Percentiles rank a stretch among this genome's conserved stretches.
These are phyloP conservation scores for Sebastes variabilis DNA, from an alignment of 2,797 vertebrate species.

Conservation along the genomic window DNA sequence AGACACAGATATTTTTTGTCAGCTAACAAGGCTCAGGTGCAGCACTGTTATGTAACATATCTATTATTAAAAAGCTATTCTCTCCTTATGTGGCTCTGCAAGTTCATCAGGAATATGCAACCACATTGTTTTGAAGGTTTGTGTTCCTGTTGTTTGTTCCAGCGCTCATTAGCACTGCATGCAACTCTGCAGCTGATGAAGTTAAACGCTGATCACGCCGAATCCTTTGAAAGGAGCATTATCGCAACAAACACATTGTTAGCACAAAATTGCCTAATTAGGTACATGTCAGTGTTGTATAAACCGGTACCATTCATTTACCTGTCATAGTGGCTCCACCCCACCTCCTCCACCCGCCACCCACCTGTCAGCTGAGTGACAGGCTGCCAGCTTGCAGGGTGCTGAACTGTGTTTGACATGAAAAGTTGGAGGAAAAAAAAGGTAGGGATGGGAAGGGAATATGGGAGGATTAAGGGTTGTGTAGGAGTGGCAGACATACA, in stretches of 20 bases:
- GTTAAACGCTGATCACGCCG: conserved; percentile 37
- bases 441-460: conserved; percentile 8
- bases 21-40: not conserved
- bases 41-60: conserved; percentile 9
- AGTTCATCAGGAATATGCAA: not conserved
- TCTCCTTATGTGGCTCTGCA: not conserved
- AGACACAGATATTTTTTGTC: not conserved
- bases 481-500: conserved; percentile 35
- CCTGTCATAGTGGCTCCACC: conserved; percentile 56
- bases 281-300: conserved; percentile 45
- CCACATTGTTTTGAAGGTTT: not conserved
- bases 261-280: conserved; percentile 54
- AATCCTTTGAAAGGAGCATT: conserved; percentile 23
- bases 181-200: conserved; percentile 10
- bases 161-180: not conserved
- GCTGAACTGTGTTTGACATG: conserved; percentile 55
- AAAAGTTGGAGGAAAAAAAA: conserved; percentile 29
- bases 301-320: conserved; percentile 60
- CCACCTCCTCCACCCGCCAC: conserved; percentile 19
- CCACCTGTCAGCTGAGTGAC: conserved; percentile 58
- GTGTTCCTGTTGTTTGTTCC: not conserved
- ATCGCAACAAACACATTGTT: conserved; percentile 38
- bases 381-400: conserved; percentile 48
- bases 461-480: conserved; percentile 33
- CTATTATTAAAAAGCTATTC: not conserved